A percentile compares a stretch with the other conserved stretches of the same genome.
These are phyloP conservation scores for Drosophila saltans DNA, from an alignment of 1,140 invertebrate genomes.

Conservation along the genomic window DNA sequence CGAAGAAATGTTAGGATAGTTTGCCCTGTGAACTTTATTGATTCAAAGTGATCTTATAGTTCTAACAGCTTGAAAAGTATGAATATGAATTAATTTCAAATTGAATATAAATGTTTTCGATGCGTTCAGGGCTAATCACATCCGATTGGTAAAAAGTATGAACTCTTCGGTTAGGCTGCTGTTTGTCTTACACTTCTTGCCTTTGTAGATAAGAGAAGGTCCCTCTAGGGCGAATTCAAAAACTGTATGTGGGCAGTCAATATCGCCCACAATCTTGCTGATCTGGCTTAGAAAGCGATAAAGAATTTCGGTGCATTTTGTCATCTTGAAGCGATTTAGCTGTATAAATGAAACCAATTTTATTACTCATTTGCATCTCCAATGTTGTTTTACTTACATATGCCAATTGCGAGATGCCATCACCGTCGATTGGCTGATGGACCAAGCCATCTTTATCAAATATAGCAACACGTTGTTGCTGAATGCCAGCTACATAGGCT, in stretches of 20 bases:
- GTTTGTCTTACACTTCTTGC: background rate
- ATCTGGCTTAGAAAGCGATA: background rate
- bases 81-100: too few relatives aligned
- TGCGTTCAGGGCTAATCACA: background rate
- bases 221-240: background rate
- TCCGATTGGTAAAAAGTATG: background rate
- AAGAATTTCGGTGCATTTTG: background rate
- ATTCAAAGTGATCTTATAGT: too few relatives aligned
- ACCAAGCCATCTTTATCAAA: background rate
- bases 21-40: too few relatives aligned
- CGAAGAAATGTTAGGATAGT: too few relatives aligned
- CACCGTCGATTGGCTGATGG: background rate
- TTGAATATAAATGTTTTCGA: too few relatives aligned
- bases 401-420: background rate
- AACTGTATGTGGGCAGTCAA: slow-evolving; percentile 13
- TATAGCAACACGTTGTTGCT: background rate
- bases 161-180: slow-evolving; percentile 11
- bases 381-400: background rate
- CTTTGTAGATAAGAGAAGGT: background rate
- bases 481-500: slow-evolving; percentile 2
- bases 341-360: background rate
- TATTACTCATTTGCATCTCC: background rate
- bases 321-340: background rate
- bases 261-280: background rate
- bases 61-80: too few relatives aligned